Conservation (phyloP, 2,113 vertebrate genomes). For the Misgurnus anguillicaudatus region DNA sequence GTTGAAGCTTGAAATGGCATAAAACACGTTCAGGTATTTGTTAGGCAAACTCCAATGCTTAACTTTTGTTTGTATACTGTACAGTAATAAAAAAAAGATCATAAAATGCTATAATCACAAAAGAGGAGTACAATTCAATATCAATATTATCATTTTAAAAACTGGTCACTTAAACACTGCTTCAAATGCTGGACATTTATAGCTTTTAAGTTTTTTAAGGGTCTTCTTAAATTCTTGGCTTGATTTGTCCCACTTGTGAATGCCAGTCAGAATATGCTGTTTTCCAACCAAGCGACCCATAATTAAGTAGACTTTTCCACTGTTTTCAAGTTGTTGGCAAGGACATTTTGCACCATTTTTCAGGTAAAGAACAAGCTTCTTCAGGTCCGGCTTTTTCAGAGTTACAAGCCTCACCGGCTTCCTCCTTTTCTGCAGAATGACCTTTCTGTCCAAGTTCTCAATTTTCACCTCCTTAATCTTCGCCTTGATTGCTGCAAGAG, state of each 20-base stretch:
- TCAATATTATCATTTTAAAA: background rate
- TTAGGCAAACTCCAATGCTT: background rate
- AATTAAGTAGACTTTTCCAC: slow-evolving; percentile 84
- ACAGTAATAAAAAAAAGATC: slow-evolving; percentile 6
- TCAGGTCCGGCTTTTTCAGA: slow-evolving; percentile 87
- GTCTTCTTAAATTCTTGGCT: slow-evolving; percentile 92
- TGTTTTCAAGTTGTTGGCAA: slow-evolving; percentile 92
- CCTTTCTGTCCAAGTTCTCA: slow-evolving; percentile 87
- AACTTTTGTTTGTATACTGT: background rate
- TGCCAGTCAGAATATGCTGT: slow-evolving; percentile 90
- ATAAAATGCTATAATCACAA: background rate
- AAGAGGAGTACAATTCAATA: background rate
- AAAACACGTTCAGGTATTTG: background rate
- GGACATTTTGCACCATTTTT: slow-evolving; percentile 93
- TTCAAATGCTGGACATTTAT: slow-evolving; percentile 85
- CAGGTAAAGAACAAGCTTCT: slow-evolving; percentile 86
- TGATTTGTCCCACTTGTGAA: slow-evolving; percentile 97
- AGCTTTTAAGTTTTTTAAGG: slow-evolving; percentile 88
- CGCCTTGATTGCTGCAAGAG: slow-evolving; percentile 83
- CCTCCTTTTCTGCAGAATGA: slow-evolving; percentile 86
- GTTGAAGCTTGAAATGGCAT: background rate
- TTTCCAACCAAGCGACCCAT: slow-evolving; percentile 93
- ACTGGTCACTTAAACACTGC: slow-evolving; percentile 78
- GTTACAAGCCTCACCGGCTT: slow-evolving; percentile 84
- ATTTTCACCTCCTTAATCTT: slow-evolving; percentile 92